Evolutionary conservation across 2,888 invertebrate genomes (phyloP).

Genomic region (Salpingus planirostris): DNA sequence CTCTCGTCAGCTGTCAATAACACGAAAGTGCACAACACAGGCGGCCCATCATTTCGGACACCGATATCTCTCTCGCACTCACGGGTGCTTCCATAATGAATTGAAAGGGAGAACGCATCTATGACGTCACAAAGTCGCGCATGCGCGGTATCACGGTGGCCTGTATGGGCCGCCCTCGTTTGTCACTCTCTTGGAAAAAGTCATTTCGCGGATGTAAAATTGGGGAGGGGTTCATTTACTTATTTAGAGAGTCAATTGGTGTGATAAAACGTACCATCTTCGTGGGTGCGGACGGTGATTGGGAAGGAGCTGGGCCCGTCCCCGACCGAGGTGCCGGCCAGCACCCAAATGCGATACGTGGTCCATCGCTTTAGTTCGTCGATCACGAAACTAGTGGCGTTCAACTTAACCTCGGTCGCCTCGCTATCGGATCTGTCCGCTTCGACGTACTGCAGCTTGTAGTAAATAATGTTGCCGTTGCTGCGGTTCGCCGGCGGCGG

Average conservation of each 20-base stretch:
- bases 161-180: constrained; percentile 2
- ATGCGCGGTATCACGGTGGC: no score
- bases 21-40: no score
- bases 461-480: constrained; percentile 90
- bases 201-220: neutral
- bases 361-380: constrained; percentile 92
- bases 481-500: constrained; percentile 86
- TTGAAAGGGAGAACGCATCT: no score
- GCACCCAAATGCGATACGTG: constrained; percentile 92
- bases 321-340: constrained; percentile 93
- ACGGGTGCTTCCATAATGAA: no score
- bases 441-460: constrained; percentile 87
- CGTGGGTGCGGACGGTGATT: constrained; percentile 87
- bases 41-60: no score
- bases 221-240: constrained; percentile 5
- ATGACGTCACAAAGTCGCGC: no score
- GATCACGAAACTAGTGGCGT: constrained; percentile 70
- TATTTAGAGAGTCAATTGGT: constrained; percentile 8
- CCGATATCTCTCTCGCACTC: no score
- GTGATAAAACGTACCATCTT: constrained; percentile 97
- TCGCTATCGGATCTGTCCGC: constrained; percentile 77
- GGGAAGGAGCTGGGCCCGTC: constrained; percentile 91
- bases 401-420: constrained; percentile 70
- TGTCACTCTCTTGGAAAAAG: constrained; percentile 2
- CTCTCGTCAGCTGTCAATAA: no score